phyloP scores from a whole-genome alignment of 1,140 invertebrate genomes.

The Mycetomoellerius zeteki region DNA sequence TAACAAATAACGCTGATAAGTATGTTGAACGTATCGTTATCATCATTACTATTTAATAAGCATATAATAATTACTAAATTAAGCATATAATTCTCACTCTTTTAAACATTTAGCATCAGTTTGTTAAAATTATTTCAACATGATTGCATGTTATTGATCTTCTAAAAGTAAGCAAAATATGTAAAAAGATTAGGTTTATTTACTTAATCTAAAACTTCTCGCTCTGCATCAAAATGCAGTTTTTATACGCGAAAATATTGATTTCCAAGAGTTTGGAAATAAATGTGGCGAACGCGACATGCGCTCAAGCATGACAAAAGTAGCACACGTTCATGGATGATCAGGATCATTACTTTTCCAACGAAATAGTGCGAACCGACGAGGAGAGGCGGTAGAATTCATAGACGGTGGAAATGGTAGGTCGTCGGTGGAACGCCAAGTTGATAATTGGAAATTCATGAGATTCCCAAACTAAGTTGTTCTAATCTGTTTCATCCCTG shows the following conservation, averaged over 20 bases:
- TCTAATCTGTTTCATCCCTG: conserved; percentile 75
- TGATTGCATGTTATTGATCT: neutral
- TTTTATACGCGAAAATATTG: neutral
- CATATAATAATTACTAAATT: no score
- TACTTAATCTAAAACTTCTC: neutral
- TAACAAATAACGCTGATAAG: neutral
- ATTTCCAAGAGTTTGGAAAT: neutral
- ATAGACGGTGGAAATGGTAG: conserved; percentile 69
- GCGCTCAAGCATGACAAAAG: neutral
- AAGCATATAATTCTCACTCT: neutral
- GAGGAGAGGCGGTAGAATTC: conserved; percentile 29
- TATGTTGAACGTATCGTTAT: neutral
- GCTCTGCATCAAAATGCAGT: neutral
- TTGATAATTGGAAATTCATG: conserved; percentile 85
- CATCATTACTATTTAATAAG: conserved; percentile 16
- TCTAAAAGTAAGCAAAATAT: neutral
- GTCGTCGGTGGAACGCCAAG: conserved; percentile 74
- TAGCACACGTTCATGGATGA: conserved; percentile 39
- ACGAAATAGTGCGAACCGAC: conserved; percentile 14
- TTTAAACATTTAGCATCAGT: neutral
- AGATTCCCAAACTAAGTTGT: conserved; percentile 83
- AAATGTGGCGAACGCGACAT: neutral
- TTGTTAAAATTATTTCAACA: neutral
- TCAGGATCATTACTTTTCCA: conserved; percentile 67
- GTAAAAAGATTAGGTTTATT: neutral